Evolutionary conservation across 1,140 invertebrate species (phyloP).

Genomic region (Eciton burchellii): DNA sequence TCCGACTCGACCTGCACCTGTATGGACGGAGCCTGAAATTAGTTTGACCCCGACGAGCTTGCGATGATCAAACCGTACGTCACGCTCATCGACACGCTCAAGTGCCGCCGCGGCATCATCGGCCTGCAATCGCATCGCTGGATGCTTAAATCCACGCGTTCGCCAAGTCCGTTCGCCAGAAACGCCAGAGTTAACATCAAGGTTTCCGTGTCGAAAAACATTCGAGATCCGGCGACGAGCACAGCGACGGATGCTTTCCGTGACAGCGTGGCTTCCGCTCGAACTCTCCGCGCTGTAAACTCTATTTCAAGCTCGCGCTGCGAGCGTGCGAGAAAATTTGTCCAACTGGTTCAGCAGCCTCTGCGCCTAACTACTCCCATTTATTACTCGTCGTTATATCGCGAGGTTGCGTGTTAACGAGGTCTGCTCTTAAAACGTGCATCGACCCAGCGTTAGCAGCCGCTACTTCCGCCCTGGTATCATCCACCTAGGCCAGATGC

Average conservation of each 20-base stretch:
- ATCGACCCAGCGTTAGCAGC: slow-evolving; percentile 26
- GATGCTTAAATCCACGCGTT: slow-evolving; percentile 10
- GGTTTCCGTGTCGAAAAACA: neutral
- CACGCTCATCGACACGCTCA: neutral
- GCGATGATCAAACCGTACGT: slow-evolving; percentile 41
- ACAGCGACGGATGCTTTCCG: neutral
- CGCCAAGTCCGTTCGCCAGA: neutral
- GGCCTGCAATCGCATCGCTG: neutral
- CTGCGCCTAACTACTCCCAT: slow-evolving; percentile 12
- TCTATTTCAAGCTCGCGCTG: neutral
- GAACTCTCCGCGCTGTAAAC: neutral
- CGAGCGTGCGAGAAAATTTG: slow-evolving; percentile 36
- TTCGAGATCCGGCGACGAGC: neutral
- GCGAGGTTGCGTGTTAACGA: slow-evolving; percentile 49
- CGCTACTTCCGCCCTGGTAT: slow-evolving; percentile 41
- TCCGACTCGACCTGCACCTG: slow-evolving; percentile 34
- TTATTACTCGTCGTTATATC: slow-evolving; percentile 19
- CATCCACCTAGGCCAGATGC: slow-evolving; percentile 2
- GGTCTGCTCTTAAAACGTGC: slow-evolving; percentile 53
- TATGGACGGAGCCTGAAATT: slow-evolving; percentile 35
- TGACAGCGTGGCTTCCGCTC: neutral
- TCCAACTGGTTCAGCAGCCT: slow-evolving; percentile 10
- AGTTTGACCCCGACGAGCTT: slow-evolving; percentile 37
- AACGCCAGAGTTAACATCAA: neutral
- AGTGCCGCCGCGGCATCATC: neutral